Percentiles rank a stretch among this genome's conserved stretches.
These are phyloP conservation scores for Platygyra sinensis DNA, from an alignment of 64 coral and sea anemone genomes.

Conservation along the genomic window DNA sequence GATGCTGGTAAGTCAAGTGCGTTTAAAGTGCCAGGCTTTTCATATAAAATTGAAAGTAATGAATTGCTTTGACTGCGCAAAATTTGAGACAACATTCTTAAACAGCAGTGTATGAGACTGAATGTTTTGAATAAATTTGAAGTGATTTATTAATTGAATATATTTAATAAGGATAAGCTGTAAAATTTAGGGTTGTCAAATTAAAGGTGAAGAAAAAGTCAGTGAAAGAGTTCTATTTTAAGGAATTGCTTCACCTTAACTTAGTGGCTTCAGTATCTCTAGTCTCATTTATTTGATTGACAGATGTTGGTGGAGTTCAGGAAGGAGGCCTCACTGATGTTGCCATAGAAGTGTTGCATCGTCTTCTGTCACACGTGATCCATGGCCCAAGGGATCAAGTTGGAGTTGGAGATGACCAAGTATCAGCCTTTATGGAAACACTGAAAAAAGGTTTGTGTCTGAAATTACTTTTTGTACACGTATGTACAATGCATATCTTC, in stretches of 20 bases:
- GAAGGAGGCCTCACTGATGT: conserved; percentile 95
- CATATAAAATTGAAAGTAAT: neutral
- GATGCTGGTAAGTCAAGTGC: conserved; percentile 71
- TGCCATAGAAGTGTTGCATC: conserved; percentile 95
- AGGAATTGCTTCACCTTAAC: too few species aligned
- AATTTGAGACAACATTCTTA: neutral
- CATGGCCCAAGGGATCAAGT: conserved; percentile 81
- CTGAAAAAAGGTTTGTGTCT: conserved; percentile 70
- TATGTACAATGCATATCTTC: too few species aligned
- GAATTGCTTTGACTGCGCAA: neutral
- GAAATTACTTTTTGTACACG: too few species aligned
- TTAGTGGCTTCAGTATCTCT: too few species aligned
- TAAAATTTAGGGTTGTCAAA: too few species aligned
- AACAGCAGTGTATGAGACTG: too few species aligned
- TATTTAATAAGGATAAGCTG: too few species aligned
- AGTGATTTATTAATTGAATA: too few species aligned
- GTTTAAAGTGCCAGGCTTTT: too few species aligned
- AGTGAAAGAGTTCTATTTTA: too few species aligned
- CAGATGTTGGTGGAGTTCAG: conserved; percentile 85
- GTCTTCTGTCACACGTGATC: conserved; percentile 79
- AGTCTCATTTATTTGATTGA: neutral
- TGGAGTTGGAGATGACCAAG: conserved; percentile 95
- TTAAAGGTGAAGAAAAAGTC: too few species aligned
- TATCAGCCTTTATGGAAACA: conserved; percentile 87
- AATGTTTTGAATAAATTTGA: too few species aligned